phyloP scores from a whole-genome alignment of 2,888 invertebrate genomes.

The Apamea epomidion region DNA sequence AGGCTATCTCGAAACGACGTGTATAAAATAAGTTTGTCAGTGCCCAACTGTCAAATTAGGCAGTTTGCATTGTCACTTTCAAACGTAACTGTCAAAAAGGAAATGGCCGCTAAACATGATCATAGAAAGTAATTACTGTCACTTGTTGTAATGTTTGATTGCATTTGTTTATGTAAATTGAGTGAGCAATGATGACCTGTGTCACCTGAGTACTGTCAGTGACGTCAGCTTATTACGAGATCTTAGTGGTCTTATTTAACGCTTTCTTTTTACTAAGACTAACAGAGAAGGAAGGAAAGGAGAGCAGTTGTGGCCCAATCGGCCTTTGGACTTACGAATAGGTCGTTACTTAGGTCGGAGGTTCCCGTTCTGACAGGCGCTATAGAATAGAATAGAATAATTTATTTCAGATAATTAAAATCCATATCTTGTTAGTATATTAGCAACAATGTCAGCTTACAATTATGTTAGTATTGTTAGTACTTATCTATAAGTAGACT shows the following conservation, averaged over 20 bases:
- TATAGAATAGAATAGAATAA: too few relatives aligned
- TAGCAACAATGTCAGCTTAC: too few relatives aligned
- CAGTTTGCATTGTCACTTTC: constrained; percentile 74
- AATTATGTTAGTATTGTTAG: too few relatives aligned
- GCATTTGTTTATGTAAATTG: constrained; percentile 41
- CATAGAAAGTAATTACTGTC: constrained; percentile 71
- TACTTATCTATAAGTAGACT: too few relatives aligned
- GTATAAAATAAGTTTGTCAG: constrained; percentile 32
- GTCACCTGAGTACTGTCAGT: constrained; percentile 17
- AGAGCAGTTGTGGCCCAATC: background rate
- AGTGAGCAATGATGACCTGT: constrained; percentile 31
- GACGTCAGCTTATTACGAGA: constrained; percentile 1
- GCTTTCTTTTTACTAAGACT: constrained; percentile 24
- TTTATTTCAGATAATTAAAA: too few relatives aligned
- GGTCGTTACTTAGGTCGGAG: background rate
- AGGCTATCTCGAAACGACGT: constrained; percentile 6
- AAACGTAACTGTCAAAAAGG: constrained; percentile 71
- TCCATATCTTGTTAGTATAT: too few relatives aligned
- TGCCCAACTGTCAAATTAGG: constrained; percentile 38
- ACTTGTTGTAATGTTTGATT: constrained; percentile 42
- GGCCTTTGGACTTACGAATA: background rate
- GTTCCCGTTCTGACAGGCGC: background rate
- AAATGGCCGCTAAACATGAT: constrained; percentile 69
- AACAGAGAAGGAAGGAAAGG: background rate
- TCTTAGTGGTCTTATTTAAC: constrained; percentile 6